phyloP scores from a whole-genome alignment of 1,140 invertebrate genomes.

The Trichonephila clavata region DNA sequence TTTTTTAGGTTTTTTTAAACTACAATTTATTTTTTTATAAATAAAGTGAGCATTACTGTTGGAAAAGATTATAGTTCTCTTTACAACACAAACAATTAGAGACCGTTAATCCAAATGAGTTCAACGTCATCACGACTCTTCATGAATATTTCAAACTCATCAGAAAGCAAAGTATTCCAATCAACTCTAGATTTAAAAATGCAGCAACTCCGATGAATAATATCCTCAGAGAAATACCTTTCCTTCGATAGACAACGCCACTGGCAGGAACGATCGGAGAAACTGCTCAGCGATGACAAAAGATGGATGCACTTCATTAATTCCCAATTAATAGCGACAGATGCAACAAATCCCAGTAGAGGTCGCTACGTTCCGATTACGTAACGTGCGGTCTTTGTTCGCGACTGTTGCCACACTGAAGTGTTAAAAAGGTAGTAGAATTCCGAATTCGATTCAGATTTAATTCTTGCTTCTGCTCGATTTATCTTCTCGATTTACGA shows the following conservation, averaged over 20 bases:
- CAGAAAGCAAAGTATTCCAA: background rate
- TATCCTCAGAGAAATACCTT: background rate
- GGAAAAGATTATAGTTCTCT: background rate
- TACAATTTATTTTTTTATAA: no score
- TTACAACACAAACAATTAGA: background rate
- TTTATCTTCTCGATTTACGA: constrained; percentile 67
- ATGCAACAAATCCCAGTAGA: constrained; percentile 68
- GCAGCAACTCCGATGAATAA: background rate
- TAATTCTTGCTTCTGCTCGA: constrained; percentile 65
- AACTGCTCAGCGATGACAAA: constrained; percentile 61
- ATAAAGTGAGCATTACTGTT: no score
- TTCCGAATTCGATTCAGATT: constrained; percentile 67
- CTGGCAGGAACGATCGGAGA: background rate
- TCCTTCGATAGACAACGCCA: background rate
- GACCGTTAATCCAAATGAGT: background rate
- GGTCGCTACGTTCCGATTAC: constrained; percentile 33
- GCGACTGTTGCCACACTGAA: constrained; percentile 35
- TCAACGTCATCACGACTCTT: background rate
- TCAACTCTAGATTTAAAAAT: background rate
- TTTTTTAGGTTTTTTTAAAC: no score
- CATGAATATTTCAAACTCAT: background rate
- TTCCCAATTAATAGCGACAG: constrained; percentile 74
- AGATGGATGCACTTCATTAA: constrained; percentile 74
- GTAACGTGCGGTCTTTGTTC: constrained; percentile 28
- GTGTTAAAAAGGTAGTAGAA: constrained; percentile 55